A percentile compares a stretch with the other conserved stretches of the same genome.
These are phyloP conservation scores for Holocentrus rufus DNA, from an alignment of 2,797 vertebrate genomes.

Conservation along the genomic window DNA sequence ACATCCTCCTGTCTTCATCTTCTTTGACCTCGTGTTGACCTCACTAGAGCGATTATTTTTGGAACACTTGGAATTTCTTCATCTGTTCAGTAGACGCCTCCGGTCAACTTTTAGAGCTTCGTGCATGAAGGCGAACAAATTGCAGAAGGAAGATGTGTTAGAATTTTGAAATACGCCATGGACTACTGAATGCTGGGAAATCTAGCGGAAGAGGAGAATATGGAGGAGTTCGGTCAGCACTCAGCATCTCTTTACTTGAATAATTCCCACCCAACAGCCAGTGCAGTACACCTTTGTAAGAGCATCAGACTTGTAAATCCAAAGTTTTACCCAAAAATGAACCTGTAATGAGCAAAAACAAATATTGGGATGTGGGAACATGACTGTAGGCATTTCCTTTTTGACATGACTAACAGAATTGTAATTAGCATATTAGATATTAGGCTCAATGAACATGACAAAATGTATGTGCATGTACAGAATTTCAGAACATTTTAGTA, in stretches of 20 bases:
- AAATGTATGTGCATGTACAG: too few species aligned
- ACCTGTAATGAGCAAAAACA: background rate
- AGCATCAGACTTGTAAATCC: background rate
- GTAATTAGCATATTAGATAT: background rate
- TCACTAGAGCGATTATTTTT: background rate
- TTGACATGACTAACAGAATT: background rate
- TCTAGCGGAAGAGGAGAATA: background rate
- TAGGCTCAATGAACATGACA: too few species aligned
- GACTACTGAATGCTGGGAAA: background rate
- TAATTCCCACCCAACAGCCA: background rate
- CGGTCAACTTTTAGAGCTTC: background rate
- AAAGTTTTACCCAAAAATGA: background rate
- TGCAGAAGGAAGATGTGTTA: background rate
- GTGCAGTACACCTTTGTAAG: too few species aligned
- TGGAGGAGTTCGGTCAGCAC: background rate
- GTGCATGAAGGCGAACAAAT: background rate
- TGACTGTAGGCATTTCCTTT: background rate
- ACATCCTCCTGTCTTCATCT: background rate
- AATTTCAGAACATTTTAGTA: background rate
- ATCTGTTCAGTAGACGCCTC: background rate
- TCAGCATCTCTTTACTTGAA: background rate
- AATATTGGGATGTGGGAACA: background rate
- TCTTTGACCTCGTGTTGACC: constrained; percentile 29
- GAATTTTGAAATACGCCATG: background rate
- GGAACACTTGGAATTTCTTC: background rate